Base-by-base conservation (phyloP, 2,797 vertebrate species). In the Adelosebastes latens region DNA sequence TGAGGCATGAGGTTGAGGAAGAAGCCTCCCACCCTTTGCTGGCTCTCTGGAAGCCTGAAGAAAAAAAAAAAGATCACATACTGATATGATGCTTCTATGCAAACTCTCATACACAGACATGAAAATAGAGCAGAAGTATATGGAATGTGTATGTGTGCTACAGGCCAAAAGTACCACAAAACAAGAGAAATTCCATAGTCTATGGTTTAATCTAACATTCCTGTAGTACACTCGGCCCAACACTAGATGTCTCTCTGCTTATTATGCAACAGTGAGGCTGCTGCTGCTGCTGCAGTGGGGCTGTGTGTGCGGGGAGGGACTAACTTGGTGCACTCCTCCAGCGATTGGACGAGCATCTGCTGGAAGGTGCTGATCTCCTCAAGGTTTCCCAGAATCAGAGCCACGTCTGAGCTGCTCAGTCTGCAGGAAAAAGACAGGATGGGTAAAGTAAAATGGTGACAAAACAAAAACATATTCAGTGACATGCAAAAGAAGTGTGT, bases 321-420 rank as follows among this genome's bases (percentile, higher is more conserved):
- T 96, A 90, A 99, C 98, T 98, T 99, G 90, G 97, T 97, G 93
- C 98, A 97, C 89, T 99, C 99, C 95, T 99, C 99, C 93, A 99
- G 94, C 64, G 97, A 97, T 87, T 99, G 98, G 87, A 99, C 97
- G 61, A 99, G 97, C 94, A 97, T 96, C 92, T 99, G 98, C 92
- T 99, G 99, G 91, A 99, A 99, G 90, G 98, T 96, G 93, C 97
- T 96, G 93, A 99, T 99, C 90, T 99, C 99, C 89, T 99, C 98
- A 22, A 99, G 95, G 87, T 99, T 99, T 62, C 98, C 99, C 95
- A 98, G 94, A 94, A 99, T 97, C 75, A 97, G 94, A 56, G 96
- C 95, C 79, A 96, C 96, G 68, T 97, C 97, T 24, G 95, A 85
- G n/a, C 94, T 91, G 89, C 95, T 96, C 89, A 99, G 90, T 93